Conservation (phyloP, 2,888 invertebrate genomes). For the Sipunculus nudus region DNA sequence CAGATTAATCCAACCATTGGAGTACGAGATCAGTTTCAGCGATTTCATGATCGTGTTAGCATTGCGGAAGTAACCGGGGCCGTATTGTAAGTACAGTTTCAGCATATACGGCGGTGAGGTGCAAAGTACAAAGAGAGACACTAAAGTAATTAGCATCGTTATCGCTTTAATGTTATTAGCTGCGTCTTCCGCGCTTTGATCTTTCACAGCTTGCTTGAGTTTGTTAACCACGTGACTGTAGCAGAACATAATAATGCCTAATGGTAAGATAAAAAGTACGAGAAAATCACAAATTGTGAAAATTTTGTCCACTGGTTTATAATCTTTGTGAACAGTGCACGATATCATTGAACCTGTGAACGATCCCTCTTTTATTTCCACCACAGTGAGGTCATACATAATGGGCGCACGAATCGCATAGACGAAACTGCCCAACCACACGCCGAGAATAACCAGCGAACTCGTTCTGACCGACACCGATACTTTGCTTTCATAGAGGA, state of each 20-base stretch:
- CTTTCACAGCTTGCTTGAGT: background rate
- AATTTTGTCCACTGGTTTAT: conserved; percentile 3
- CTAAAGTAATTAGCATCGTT: conserved; percentile 9
- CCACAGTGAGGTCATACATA: conserved; percentile 2
- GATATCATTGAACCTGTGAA: background rate
- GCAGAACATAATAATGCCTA: conserved; percentile 15
- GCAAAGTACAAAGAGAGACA: conserved; percentile 15
- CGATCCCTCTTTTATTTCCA: background rate
- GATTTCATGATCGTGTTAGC: background rate
- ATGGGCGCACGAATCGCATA: conserved; percentile 18
- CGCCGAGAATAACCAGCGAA: background rate
- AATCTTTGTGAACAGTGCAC: conserved; percentile 8
- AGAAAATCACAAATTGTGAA: conserved; percentile 15
- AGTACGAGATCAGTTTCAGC: conserved; percentile 14
- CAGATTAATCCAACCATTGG: conserved; percentile 20
- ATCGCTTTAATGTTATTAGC: conserved; percentile 4
- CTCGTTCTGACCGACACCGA: background rate
- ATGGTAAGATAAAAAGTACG: conserved; percentile 13
- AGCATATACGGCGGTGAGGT: background rate
- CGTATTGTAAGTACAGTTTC: conserved; percentile 6
- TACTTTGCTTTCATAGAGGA: background rate
- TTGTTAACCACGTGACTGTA: conserved; percentile 9
- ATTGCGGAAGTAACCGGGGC: background rate
- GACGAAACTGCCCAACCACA: conserved; percentile 11
- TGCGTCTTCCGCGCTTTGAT: background rate